Evolutionary conservation across 2,113 vertebrate genomes (phyloP), one percentile per base, ranked within the genome.

Genomic region (Hemibagrus wyckioides): DNA sequence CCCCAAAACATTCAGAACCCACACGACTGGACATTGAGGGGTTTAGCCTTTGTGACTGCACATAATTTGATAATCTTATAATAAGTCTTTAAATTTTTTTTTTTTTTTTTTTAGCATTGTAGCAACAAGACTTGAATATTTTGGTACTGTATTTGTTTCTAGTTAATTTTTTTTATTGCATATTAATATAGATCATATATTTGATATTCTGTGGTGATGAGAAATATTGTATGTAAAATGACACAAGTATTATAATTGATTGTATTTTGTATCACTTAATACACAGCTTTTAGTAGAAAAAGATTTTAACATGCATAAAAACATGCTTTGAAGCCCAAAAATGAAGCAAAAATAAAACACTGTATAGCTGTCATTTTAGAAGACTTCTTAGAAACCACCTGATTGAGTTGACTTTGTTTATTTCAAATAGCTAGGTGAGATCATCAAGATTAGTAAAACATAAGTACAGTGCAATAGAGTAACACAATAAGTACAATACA

Each of bases 11-110:
- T 69, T 8, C 93, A 94, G 90, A 91, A 91, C n/a, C 92, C 95
- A 0, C 95, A 97, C 76, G 96, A 95, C 11, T 97, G 96, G 96
- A 96, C 95, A 0, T 93, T 97, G 82, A 90, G 96, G 2, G 96
- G 96, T 0, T 90, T 97, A 80, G n/a, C n/a, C 96, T 97, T 76
- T 97, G 96, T 85, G 95, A 94, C 91, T 94, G 92, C 23, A 97
- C 95, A 87, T 97, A 90, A 93, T 86, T 63, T 28, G 9, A 23
- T 25, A 23, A 59, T 54, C 56, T 28, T 3, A 21, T 19, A 17
- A 48, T 48, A 14, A 39, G 2, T 17, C 14, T 2, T 57, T n/a
- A n/a, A n/a, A n/a, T n/a, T 44, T 3, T 65, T 30, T 65, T 65
- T 8, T 15, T 65, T 65, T 30, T n/a, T 65, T 65, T 63, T 30